Conservation (phyloP, 1,140 invertebrate species). For the Babylonia areolata region DNA sequence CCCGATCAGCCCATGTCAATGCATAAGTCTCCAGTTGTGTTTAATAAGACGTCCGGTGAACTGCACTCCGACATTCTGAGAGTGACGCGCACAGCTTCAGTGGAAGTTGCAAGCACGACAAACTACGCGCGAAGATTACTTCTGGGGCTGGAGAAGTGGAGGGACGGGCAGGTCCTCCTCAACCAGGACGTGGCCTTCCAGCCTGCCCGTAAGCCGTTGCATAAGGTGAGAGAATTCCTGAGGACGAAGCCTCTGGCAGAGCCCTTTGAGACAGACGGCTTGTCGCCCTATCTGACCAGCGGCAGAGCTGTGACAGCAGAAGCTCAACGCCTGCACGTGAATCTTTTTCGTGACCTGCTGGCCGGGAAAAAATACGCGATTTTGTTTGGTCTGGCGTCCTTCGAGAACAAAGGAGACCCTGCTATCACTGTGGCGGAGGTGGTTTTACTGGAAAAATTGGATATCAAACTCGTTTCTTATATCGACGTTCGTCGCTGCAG, state of each 20-base stretch:
- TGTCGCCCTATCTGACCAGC: constrained; percentile 33
- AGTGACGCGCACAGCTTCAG: background rate
- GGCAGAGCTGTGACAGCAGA: constrained; percentile 43
- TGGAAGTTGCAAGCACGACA: background rate
- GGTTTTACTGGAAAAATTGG: constrained; percentile 42
- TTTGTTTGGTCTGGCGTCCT: constrained; percentile 44
- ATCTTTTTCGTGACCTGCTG: constrained; percentile 37
- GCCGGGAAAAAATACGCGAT: constrained; percentile 41
- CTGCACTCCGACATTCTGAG: background rate
- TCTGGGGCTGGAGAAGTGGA: background rate
- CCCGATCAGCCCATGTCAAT: too few species aligned
- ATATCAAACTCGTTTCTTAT: constrained; percentile 43
- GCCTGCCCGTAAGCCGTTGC: background rate
- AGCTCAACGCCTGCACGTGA: constrained; percentile 43
- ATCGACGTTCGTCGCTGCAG: constrained; percentile 39
- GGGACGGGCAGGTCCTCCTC: background rate
- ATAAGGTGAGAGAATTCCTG: background rate
- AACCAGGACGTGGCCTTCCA: background rate
- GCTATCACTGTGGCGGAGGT: constrained; percentile 52
- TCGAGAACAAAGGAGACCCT: constrained; percentile 57
- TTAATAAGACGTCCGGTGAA: background rate
- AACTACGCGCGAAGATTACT: background rate
- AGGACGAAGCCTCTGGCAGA: too few species aligned
- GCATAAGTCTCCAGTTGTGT: too few species aligned
- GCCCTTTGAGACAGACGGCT: constrained; percentile 38